A percentile compares a stretch with the other conserved stretches of the same genome.
Conservation (phyloP, 2,113 vertebrate genomes). For the Rhodinocichla rosea region DNA sequence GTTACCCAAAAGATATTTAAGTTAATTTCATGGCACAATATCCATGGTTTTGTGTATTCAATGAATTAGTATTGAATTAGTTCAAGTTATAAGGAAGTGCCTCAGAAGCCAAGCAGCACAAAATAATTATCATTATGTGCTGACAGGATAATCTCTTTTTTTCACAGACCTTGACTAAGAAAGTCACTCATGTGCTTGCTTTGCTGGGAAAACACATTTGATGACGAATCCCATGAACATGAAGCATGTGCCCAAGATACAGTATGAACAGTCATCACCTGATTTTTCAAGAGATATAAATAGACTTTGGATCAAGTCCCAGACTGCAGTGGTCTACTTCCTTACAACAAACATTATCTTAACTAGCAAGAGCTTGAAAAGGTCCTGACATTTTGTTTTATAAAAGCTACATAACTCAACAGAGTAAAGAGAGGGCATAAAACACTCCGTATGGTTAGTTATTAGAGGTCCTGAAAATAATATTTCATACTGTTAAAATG, state of each 20-base stretch:
- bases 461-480: background rate
- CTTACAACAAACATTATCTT: background rate
- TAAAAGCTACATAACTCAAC: background rate
- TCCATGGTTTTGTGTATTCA: background rate
- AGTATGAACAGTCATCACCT: background rate
- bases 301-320: background rate
- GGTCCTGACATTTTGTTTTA: background rate
- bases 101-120: background rate
- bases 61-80: background rate
- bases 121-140: background rate
- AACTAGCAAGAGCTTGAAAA: background rate
- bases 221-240: background rate
- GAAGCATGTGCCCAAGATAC: background rate
- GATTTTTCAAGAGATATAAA: slow-evolving; percentile 5
- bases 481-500: background rate
- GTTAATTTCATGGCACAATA: background rate
- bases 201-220: background rate
- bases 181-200: background rate
- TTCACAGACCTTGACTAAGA: background rate
- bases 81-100: background rate
- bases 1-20: background rate
- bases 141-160: background rate
- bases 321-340: background rate
- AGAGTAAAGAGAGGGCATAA: background rate
- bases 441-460: background rate